Conservation (phyloP, 2,888 invertebrate genomes). For the Ypsolopha scabrella region DNA sequence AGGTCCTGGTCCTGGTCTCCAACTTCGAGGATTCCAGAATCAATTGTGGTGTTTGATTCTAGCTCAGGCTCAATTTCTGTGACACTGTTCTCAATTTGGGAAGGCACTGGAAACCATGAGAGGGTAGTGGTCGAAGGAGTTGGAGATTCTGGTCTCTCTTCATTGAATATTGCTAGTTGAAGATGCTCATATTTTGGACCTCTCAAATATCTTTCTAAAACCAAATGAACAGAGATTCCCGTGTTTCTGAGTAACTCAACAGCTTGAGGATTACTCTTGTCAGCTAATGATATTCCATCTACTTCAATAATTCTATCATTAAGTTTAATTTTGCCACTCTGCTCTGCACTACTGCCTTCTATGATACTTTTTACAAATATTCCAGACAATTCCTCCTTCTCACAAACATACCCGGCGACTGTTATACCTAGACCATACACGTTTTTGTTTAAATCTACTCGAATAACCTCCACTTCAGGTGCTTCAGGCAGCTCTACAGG, state of each 20-base stretch:
- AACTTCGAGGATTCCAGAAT: constrained; percentile 76
- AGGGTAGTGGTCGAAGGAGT: constrained; percentile 86
- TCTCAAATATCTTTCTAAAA: constrained; percentile 91
- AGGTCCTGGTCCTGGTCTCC: constrained; percentile 64
- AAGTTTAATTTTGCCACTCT: constrained; percentile 90
- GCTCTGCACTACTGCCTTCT: constrained; percentile 95
- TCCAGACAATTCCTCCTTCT: constrained; percentile 98
- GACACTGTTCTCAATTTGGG: constrained; percentile 71
- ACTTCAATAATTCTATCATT: constrained; percentile 98
- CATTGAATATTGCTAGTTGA: constrained; percentile 84
- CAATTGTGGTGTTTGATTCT: constrained; percentile 85
- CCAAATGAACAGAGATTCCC: constrained; percentile 89
- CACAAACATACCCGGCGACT: constrained; percentile 97
- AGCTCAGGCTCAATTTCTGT: constrained; percentile 81
- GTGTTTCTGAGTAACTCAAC: constrained; percentile 95
- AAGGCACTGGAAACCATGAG: constrained; percentile 85
- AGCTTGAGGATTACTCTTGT: constrained; percentile 96
- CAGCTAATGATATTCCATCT: constrained; percentile 89
- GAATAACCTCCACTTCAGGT: constrained; percentile 92
- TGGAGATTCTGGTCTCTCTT: constrained; percentile 69
- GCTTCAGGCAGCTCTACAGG: constrained; percentile 72
- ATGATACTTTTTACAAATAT: constrained; percentile 99
- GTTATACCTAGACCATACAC: constrained; percentile 94
- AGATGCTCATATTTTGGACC: constrained; percentile 95
- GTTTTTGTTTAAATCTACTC: constrained; percentile 92